Conservation (phyloP, 37 sponge, comb jelly and placozoan genomes). For the Ephydatia muelleri region DNA sequence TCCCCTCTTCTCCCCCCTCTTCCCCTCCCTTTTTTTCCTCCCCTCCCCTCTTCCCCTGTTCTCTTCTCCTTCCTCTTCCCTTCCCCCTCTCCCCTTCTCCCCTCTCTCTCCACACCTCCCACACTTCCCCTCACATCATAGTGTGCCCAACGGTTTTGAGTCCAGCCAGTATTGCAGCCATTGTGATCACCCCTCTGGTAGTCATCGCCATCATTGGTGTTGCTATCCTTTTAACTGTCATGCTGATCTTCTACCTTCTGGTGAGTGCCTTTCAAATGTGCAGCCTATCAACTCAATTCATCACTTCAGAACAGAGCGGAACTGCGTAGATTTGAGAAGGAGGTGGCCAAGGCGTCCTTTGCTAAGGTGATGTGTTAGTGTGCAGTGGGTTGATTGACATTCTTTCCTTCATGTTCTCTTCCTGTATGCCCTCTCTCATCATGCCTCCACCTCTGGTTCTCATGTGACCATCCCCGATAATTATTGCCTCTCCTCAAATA, state of each 20-base stretch:
- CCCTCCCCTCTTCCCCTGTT: too few relatives aligned
- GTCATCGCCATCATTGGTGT: not conserved
- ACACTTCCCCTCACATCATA: not conserved
- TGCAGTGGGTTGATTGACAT: too few relatives aligned
- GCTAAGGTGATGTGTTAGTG: slow-evolving; percentile 22
- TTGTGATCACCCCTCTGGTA: too few relatives aligned
- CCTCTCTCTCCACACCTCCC: not conserved
- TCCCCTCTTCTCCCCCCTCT: too few relatives aligned
- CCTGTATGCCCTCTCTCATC: too few relatives aligned
- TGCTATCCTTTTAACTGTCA: not conserved
- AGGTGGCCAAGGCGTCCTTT: slow-evolving; percentile 40
- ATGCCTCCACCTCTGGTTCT: not conserved
- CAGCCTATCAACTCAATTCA: not conserved
- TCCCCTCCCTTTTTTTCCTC: too few relatives aligned
- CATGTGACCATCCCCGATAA: not conserved
- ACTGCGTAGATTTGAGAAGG: slow-evolving; percentile 37
- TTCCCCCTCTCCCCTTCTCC: not conserved
- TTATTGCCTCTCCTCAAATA: not conserved
- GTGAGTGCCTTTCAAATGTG: not conserved
- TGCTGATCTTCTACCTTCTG: not conserved
- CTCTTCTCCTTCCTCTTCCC: not conserved
- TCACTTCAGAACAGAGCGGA: slow-evolving; percentile 28
- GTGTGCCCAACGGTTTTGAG: not conserved
- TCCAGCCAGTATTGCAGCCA: too few relatives aligned
- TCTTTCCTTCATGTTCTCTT: too few relatives aligned